Percentiles rank a stretch among this genome's conserved stretches.
These are phyloP conservation scores for Thaumatotibia leucotreta DNA, from an alignment of 1,140 invertebrate genomes.

Conservation along the genomic window DNA sequence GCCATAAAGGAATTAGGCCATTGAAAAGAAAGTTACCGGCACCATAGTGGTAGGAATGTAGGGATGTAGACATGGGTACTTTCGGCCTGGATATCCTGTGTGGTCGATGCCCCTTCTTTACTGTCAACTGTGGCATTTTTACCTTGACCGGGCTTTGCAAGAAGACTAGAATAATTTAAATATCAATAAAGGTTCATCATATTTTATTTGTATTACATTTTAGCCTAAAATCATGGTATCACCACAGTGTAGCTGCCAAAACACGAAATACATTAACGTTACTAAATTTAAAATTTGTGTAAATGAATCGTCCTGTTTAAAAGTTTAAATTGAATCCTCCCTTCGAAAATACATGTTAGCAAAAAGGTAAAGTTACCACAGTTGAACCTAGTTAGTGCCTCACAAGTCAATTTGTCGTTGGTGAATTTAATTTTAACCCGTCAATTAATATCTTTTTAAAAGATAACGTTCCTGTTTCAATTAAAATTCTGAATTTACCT, in stretches of 20 bases:
- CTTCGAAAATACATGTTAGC: too few relatives aligned
- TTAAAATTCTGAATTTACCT: slow-evolving; percentile 17
- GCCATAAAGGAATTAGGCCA: neutral
- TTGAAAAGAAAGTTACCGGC: neutral
- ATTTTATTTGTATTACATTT: too few relatives aligned
- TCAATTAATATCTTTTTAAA: slow-evolving; percentile 59
- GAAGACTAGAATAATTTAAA: neutral
- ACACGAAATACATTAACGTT: too few relatives aligned
- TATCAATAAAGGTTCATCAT: neutral
- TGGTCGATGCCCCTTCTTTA: neutral
- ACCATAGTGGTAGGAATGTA: slow-evolving; percentile 1
- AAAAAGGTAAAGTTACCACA: neutral
- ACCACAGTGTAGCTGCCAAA: too few relatives aligned
- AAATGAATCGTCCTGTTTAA: too few relatives aligned
- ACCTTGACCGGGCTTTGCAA: neutral
- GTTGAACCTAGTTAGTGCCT: slow-evolving; percentile 49
- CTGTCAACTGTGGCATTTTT: neutral
- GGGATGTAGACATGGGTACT: neutral
- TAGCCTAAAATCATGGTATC: too few relatives aligned
- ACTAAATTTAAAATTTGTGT: too few relatives aligned
- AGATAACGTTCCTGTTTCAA: slow-evolving; percentile 43
- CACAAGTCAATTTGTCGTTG: slow-evolving; percentile 58
- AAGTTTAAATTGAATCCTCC: too few relatives aligned
- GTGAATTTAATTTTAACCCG: slow-evolving; percentile 64
- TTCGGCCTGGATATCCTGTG: neutral